Evolutionary conservation across 2,113 vertebrate species (phyloP).

Genomic region (Callospermophilus lateralis): DNA sequence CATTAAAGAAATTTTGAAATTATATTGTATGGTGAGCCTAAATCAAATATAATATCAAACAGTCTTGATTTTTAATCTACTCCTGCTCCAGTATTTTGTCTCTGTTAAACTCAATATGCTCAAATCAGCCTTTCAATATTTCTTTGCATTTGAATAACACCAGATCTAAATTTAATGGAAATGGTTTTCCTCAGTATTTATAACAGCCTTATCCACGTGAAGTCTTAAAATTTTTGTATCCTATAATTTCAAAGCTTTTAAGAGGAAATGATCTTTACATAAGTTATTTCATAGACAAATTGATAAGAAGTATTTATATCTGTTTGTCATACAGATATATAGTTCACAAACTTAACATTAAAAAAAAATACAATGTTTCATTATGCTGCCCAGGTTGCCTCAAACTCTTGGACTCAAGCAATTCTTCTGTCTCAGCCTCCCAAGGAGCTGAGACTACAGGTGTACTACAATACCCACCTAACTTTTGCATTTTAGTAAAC

Average conservation of each 20-base stretch:
- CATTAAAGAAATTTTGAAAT: background rate
- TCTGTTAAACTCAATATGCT: background rate
- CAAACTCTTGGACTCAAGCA: too few species aligned
- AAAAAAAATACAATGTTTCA: background rate
- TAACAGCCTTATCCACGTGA: background rate
- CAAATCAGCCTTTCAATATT: background rate
- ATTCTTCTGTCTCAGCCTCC: background rate
- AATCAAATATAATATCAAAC: background rate
- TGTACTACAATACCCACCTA: too few species aligned
- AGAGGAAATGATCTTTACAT: background rate
- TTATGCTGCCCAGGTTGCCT: background rate
- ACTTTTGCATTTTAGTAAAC: background rate
- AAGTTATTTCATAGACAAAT: background rate
- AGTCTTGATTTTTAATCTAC: background rate
- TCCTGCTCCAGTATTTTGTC: background rate
- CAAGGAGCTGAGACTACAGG: rapidly evolving
- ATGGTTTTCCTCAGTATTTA: background rate
- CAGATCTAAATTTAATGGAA: background rate
- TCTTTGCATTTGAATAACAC: background rate
- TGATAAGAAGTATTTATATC: background rate
- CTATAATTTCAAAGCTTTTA: background rate
- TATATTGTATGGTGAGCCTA: background rate
- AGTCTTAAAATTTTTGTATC: background rate
- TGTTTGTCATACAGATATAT: background rate
- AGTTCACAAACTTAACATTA: background rate